Evolutionary conservation across 1,140 invertebrate genomes (phyloP).

Genomic region (Brachystomella parvula): DNA sequence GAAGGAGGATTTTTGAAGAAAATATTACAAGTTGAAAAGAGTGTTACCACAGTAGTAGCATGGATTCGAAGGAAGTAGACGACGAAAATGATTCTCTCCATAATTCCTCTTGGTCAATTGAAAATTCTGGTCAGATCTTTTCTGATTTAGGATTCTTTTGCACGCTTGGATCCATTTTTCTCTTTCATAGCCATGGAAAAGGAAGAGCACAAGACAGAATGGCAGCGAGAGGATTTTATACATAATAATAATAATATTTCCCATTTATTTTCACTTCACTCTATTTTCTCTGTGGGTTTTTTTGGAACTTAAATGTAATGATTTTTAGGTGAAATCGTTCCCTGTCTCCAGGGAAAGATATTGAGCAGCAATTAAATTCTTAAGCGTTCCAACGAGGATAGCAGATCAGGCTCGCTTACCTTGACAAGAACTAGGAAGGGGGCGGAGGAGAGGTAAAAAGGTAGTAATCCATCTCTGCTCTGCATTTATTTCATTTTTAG

Average conservation of each 20-base stretch:
- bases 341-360: no score
- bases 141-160: not conserved
- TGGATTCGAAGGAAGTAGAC: not conserved
- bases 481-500: conserved; percentile 13
- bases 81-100: conserved; percentile 1
- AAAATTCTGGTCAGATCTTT: conserved; percentile 11
- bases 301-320: conserved; percentile 8
- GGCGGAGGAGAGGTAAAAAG: not conserved
- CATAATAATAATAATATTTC: not conserved
- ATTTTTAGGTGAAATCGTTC: no score
- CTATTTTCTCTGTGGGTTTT: not conserved
- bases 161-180: conserved; percentile 7
- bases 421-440: no score
- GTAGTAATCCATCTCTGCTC: not conserved
- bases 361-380: no score
- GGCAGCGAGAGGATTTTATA: not conserved
- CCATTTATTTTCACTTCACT: conserved; percentile 12
- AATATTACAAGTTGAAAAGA: conserved; percentile 1
- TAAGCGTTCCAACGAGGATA: no score
- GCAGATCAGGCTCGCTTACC: no score
- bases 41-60: not conserved
- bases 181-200: not conserved
- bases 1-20: not conserved
- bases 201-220: not conserved
- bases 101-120: conserved; percentile 10